Evolutionary conservation across 2,113 vertebrate genomes (phyloP), one percentile per base, ranked within the genome.

Genomic region (Pholis gunnellus): DNA sequence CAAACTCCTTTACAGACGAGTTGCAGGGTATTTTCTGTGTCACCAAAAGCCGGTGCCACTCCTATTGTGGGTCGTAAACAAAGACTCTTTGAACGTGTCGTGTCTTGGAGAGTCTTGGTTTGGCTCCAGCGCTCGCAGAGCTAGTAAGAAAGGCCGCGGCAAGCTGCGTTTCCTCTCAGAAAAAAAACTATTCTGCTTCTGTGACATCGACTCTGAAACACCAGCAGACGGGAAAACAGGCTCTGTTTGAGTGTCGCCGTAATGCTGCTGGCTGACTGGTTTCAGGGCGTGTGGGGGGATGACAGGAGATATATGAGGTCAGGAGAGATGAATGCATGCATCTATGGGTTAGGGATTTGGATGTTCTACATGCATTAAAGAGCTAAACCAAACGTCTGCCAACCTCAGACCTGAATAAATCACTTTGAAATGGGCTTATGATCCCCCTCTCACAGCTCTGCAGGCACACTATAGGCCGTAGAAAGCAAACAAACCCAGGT

Each of bases 61-160:
- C 84, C 89, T 87, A 83, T 82, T 89, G 86, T 82, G 75, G 84
- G 56, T 68, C 8, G 10, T 64, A 68, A 79, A 89, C 90, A 93
- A 64, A 71, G 57, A 85, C 73, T 59, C 84, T 92, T 89, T 92
- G 89, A 93, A 91, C 90, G 82, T 83, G 94, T 91, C 84, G 46
- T 54, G 80, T 92, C 90, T 91, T 86, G 88, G 86, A 80, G 69
- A 78, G 67, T 60, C 54, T 72, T 79, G 72, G 82, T 88, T 34
- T 76, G 79, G 71, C 72, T 79, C 78, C 81, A 67, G 60, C 38
- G 8, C 27, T 72, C 54, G 36, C 71, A 3, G 29, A 78, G 36
- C 52, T 27, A 48, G 65, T 15, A 73, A 54, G 50, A 69, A 48
- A 79, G 57, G 75, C 71, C 75, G 52, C 60, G 29, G 59, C 75